Evolutionary conservation across 2,888 invertebrate genomes (phyloP), one percentile per base, ranked within the genome.

Genomic region (Parnassius smintheus): DNA sequence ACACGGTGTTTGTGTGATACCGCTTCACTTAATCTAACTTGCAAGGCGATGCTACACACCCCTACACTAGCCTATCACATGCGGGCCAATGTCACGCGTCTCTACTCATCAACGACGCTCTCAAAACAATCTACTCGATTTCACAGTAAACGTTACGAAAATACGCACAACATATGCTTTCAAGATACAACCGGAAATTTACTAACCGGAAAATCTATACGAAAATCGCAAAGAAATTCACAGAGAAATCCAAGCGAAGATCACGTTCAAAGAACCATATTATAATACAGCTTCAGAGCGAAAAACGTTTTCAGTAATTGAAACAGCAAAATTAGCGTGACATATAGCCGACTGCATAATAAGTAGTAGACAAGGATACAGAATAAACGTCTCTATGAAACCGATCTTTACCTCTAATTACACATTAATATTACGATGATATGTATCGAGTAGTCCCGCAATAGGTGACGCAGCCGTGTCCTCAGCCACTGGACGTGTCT

Each of bases 371-470:
- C 82, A 84, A 87, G 81, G 84, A 88, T 89, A 91, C 85, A 90
- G 88, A 91, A 91, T 91, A 90, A 88, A 91, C 86, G 90, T 91
- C 91, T 91, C 90, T 91, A 91, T 93, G 93, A 90, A 91, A 91
- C 89, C 85, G 88, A 82, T 86, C 83, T 84, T 85, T 88, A 89
- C 80, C 82, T 74, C 90, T 91, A 91, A 90, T 91, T 92, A 93
- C 85, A 89, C 81, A 88, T 90, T 93, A 93, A 91, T 91, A 93
- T 93, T 93, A 94, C 93, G 94, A 93, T 94, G 94, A 94, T 94
- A 94, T 94, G 94, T 94, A 93, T 93, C 93, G 92, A 93, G 94
- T 94, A 94, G 94, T 94, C 93, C 94, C 94, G 92, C 93, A 92
- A 83, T 86, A 88, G 84, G 90, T 88, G 88, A 88, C 88, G 92